These are phyloP conservation scores for Caenorhabditis sulstoni DNA, from an alignment of 2,888 invertebrate species.

Conservation along the genomic window DNA sequence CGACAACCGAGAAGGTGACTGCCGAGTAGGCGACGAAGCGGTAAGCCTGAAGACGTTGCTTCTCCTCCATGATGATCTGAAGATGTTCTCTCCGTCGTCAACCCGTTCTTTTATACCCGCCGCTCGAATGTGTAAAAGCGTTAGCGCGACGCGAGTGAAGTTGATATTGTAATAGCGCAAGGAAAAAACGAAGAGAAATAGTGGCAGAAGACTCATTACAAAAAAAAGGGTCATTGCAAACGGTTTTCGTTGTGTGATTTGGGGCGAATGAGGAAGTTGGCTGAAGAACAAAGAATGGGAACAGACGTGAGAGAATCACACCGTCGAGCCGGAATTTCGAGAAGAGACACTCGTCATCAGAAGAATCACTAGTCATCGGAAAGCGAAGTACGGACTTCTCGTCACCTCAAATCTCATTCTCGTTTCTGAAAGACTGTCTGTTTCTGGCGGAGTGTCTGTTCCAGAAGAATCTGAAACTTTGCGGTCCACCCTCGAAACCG, in stretches of 20 bases:
- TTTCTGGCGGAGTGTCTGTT: too few species aligned
- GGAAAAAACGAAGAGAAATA: slow-evolving; percentile 4
- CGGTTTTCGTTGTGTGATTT: slow-evolving; percentile 32
- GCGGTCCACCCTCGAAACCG: too few species aligned
- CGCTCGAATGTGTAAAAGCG: slow-evolving; percentile 25
- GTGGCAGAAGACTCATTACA: slow-evolving; percentile 14
- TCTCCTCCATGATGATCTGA: slow-evolving; percentile 55
- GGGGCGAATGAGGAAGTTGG: slow-evolving; percentile 2
- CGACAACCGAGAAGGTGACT: slow-evolving; percentile 56
- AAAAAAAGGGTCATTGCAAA: slow-evolving; percentile 32
- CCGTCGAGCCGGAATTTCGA: too few species aligned
- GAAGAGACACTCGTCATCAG: too few species aligned
- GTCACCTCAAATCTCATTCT: too few species aligned
- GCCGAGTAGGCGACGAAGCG: slow-evolving; percentile 63
- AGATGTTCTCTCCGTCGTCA: slow-evolving; percentile 12
- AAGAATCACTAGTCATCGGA: too few species aligned
- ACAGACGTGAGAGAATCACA: too few species aligned
- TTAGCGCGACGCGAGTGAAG: neutral
- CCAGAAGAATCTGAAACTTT: too few species aligned
- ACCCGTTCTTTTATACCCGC: slow-evolving; percentile 49
- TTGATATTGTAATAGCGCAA: slow-evolving; percentile 32
- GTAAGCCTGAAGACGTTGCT: slow-evolving; percentile 57
- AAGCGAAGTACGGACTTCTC: too few species aligned
- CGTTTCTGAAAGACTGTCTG: too few species aligned
- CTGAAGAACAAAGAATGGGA: too few species aligned